Percentiles rank a stretch among this genome's conserved stretches.
Evolutionary conservation across 2,113 vertebrate genomes (phyloP).

Genomic region (Alligator mississippiensis): DNA sequence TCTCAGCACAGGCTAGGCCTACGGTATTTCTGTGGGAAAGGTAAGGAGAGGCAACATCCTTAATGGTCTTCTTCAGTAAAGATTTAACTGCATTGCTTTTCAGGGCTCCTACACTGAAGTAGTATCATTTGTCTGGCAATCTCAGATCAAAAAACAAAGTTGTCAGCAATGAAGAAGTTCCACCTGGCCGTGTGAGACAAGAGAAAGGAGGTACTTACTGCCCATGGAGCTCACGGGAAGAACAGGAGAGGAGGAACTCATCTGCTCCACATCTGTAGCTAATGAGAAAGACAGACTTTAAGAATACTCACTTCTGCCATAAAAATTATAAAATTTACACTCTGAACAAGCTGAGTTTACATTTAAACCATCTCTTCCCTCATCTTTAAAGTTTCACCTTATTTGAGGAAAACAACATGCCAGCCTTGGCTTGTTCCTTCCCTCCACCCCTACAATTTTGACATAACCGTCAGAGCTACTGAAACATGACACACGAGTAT

Average conservation of each 20-base stretch:
- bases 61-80: not conserved
- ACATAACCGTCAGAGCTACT: not conserved
- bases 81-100: not conserved
- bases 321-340: not conserved
- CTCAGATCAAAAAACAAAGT: not conserved
- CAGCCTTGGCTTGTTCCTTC: not conserved
- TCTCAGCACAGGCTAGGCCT: not conserved
- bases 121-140: not conserved
- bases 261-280: conserved; percentile 74
- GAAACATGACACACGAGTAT: not conserved
- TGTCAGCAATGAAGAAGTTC: not conserved
- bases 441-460: not conserved
- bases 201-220: conserved; percentile 71
- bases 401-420: not conserved
- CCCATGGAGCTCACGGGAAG: conserved; percentile 68
- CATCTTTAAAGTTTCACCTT: not conserved
- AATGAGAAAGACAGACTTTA: conserved; percentile 49
- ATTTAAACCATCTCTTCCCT: not conserved
- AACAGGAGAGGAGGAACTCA: conserved; percentile 68
- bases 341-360: conserved; percentile 1
- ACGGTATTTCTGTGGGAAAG: not conserved
- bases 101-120: rapidly evolving
- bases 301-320: conserved; percentile 21
- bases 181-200: not conserved
- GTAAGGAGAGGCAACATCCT: not conserved